phyloP scores from a whole-genome alignment of 2,797 vertebrate genomes.

The Enteromius radiatus region DNA sequence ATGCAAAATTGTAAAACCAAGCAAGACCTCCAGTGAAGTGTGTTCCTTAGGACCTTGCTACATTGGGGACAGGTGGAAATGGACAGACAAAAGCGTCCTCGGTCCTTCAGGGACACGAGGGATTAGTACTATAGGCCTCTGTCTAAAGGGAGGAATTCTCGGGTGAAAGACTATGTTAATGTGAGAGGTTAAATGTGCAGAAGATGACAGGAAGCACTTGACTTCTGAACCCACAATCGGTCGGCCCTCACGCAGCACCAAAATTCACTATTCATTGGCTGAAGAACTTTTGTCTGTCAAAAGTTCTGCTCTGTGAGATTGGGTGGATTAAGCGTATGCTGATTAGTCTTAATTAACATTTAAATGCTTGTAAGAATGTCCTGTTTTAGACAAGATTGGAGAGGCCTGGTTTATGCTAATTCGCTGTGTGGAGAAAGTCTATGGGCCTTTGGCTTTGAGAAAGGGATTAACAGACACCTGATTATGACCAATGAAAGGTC shows the following conservation, averaged over 20 bases:
- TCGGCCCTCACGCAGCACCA: slow-evolving; percentile 52
- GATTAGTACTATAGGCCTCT: slow-evolving; percentile 46
- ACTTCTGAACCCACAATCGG: slow-evolving; percentile 78
- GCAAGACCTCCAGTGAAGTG: slow-evolving; percentile 23
- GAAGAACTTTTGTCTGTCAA: slow-evolving; percentile 72
- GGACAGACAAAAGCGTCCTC: slow-evolving; percentile 22
- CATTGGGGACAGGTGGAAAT: slow-evolving; percentile 50
- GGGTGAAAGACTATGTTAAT: slow-evolving; percentile 61
- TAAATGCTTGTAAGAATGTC: slow-evolving; percentile 76
- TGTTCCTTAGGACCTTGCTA: slow-evolving; percentile 12
- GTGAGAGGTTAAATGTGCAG: slow-evolving; percentile 71
- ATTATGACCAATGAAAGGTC: slow-evolving; percentile 61
- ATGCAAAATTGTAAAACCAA: not conserved
- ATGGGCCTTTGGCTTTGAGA: slow-evolving; percentile 40
- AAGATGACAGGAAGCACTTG: slow-evolving; percentile 83
- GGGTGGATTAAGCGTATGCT: slow-evolving; percentile 64
- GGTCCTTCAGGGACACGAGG: slow-evolving; percentile 29
- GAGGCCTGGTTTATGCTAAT: slow-evolving; percentile 55
- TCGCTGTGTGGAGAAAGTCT: slow-evolving; percentile 23
- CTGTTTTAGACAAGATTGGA: slow-evolving; percentile 44
- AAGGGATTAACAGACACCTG: slow-evolving; percentile 56
- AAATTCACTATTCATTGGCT: slow-evolving; percentile 75
- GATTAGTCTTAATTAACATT: slow-evolving; percentile 80
- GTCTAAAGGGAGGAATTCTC: slow-evolving; percentile 15
- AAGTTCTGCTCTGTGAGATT: slow-evolving; percentile 56